A percentile compares a stretch with the other conserved stretches of the same genome.
These are phyloP conservation scores for Nyctibius grandis DNA, from an alignment of 2,797 vertebrate genomes.

Conservation along the genomic window DNA sequence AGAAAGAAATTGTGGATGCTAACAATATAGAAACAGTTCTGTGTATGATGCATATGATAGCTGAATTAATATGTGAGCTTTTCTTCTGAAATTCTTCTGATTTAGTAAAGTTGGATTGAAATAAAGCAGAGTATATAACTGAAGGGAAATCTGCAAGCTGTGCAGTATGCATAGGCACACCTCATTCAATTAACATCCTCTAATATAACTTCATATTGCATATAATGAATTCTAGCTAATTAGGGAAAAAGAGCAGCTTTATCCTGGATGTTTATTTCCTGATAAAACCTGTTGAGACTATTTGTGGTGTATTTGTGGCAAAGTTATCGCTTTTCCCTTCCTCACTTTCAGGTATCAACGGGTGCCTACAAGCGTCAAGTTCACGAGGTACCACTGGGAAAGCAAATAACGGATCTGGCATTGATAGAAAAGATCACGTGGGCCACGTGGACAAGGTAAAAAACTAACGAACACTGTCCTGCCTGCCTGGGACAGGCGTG, in stretches of 20 bases:
- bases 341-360: constrained; percentile 83
- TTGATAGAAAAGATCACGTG: constrained; percentile 91
- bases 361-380: constrained; percentile 90
- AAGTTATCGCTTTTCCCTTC: not conserved
- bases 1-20: not conserved
- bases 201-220: not conserved
- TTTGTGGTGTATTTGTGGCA: fast-evolving
- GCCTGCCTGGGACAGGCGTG: fast-evolving
- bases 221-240: not conserved
- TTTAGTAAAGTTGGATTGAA: not conserved
- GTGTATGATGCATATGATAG: too few species aligned
- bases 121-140: not conserved
- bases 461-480: not conserved
- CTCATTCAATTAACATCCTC: not conserved
- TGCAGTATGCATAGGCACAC: not conserved
- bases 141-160: not conserved
- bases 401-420: constrained; percentile 78
- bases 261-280: not conserved
- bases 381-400: constrained; percentile 90
- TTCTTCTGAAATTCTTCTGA: not conserved
- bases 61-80: not conserved
- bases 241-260: not conserved
- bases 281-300: not conserved
- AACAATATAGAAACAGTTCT: not conserved
- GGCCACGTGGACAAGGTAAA: constrained; percentile 96